A percentile compares a stretch with the other conserved stretches of the same genome.
Evolutionary conservation across 2,113 vertebrate genomes (phyloP).

Genomic region (Rhinopomastus cyanomelas): DNA sequence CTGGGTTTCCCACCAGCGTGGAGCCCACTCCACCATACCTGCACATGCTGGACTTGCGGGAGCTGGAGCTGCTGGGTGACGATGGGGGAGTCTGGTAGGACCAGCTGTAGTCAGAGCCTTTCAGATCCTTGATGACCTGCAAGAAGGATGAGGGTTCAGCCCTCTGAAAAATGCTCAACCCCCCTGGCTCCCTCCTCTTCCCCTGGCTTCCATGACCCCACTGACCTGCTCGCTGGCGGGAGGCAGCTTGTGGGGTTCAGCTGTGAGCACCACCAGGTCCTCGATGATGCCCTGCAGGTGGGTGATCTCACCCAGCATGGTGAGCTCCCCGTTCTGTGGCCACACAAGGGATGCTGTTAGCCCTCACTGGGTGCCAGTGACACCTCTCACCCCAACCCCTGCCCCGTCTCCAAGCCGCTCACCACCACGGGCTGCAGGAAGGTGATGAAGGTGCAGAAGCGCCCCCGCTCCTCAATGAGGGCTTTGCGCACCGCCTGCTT

Average conservation of each 20-base stretch:
- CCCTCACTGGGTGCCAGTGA: not conserved
- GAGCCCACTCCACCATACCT: conserved; percentile 74
- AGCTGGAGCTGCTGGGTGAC: conserved; percentile 91
- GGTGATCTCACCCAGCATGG: conserved; percentile 96
- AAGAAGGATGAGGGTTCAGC: not conserved
- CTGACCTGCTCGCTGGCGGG: conserved; percentile 94
- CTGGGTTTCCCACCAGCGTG: not conserved
- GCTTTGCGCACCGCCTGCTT: conserved; percentile 96
- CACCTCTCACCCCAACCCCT: too few relatives aligned
- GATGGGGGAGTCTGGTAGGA: conserved; percentile 97
- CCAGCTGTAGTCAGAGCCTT: conserved; percentile 97
- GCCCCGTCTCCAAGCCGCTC: not conserved
- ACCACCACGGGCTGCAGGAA: conserved; percentile 96
- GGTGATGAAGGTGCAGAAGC: conserved; percentile 93
- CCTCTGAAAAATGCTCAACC: not conserved
- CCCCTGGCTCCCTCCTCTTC: accelerated
- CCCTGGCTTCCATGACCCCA: accelerated
- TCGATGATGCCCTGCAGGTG: conserved; percentile 98
- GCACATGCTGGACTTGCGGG: conserved; percentile 98
- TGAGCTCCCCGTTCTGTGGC: conserved; percentile 89
- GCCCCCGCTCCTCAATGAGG: conserved; percentile 91
- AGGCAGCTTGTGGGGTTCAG: conserved; percentile 95
- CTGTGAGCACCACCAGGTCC: conserved; percentile 88
- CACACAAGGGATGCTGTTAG: not conserved
- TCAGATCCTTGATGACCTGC: conserved; percentile 96